phyloP scores from a whole-genome alignment of 2,797 vertebrate species.

The Decapterus maruadsi region DNA sequence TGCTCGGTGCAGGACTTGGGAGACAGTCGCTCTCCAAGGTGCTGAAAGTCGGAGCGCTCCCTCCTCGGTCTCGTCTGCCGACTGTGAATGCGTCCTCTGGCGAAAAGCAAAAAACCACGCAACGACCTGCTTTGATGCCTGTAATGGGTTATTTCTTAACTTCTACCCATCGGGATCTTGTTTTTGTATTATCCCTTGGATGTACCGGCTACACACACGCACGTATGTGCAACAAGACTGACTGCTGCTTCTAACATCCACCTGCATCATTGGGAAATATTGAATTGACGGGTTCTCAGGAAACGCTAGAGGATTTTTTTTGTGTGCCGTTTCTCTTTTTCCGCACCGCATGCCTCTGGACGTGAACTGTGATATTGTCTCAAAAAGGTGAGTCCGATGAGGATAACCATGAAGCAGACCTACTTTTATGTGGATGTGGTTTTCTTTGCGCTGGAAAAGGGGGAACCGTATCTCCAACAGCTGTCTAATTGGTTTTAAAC shows the following conservation, averaged over 20 bases:
- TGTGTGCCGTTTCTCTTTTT: conserved; percentile 15
- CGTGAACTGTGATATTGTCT: conserved; percentile 65
- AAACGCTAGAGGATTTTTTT: conserved; percentile 67
- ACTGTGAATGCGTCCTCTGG: conserved; percentile 46
- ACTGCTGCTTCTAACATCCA: conserved; percentile 66
- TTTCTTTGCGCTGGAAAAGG: conserved; percentile 56
- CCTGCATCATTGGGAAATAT: conserved; percentile 81
- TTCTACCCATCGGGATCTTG: conserved; percentile 61
- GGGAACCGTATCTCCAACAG: conserved; percentile 62
- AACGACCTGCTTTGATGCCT: conserved; percentile 23
- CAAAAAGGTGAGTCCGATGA: conserved; percentile 65
- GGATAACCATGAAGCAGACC: conserved; percentile 77
- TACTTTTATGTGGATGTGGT: conserved; percentile 80
- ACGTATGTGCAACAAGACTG: conserved; percentile 68
- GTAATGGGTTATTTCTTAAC: conserved; percentile 46
- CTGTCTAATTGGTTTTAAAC: conserved; percentile 66
- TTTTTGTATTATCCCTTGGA: conserved; percentile 59
- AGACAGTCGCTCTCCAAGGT: conserved; percentile 81
- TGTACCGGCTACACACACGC: conserved; percentile 48
- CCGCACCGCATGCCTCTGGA: conserved; percentile 48
- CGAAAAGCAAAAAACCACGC: conserved; percentile 18
- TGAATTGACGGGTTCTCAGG: conserved; percentile 79
- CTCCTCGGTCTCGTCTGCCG: conserved; percentile 50
- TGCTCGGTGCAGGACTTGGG: conserved; percentile 71
- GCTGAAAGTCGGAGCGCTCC: conserved; percentile 79